Conservation (phyloP, 1,140 invertebrate genomes). For the Elymnias hypermnestra region DNA sequence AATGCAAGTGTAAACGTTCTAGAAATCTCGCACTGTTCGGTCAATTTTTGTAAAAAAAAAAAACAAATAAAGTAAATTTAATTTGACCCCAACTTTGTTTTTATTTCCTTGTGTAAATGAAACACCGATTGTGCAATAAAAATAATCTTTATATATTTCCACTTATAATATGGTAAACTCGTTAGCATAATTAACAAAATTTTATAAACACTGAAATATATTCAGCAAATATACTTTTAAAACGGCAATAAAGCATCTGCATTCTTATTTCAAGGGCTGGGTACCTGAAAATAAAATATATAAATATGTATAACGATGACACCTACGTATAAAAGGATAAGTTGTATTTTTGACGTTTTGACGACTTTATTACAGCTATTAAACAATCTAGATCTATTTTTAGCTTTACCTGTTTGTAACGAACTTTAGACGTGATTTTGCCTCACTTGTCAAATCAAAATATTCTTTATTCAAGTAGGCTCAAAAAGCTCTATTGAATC, state of each 20-base stretch:
- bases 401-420: too few relatives aligned
- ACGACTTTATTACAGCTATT: too few relatives aligned
- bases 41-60: slow-evolving; percentile 75
- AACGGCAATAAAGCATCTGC: slow-evolving; percentile 69
- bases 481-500: too few relatives aligned
- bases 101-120: slow-evolving; percentile 40
- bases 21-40: slow-evolving; percentile 76
- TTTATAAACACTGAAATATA: slow-evolving; percentile 71
- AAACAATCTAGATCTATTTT: too few relatives aligned
- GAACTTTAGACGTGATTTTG: too few relatives aligned
- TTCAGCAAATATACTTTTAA: slow-evolving; percentile 70
- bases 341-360: too few relatives aligned
- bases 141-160: slow-evolving; percentile 74
- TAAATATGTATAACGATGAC: slow-evolving; percentile 5
- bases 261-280: slow-evolving; percentile 38
- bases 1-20: slow-evolving; percentile 76
- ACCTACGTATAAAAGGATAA: too few relatives aligned
- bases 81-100: slow-evolving; percentile 58
- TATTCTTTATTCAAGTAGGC: too few relatives aligned
- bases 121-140: slow-evolving; percentile 59
- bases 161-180: slow-evolving; percentile 70
- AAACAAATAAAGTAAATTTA: slow-evolving; percentile 74
- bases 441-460: too few relatives aligned
- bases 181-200: slow-evolving; percentile 71
- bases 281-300: slow-evolving; percentile 32